Percentiles rank a stretch among this genome's conserved stretches.
These are phyloP conservation scores for Pseudorhombus dupliciocellatus DNA, from an alignment of 2,113 vertebrate genomes.

Conservation along the genomic window DNA sequence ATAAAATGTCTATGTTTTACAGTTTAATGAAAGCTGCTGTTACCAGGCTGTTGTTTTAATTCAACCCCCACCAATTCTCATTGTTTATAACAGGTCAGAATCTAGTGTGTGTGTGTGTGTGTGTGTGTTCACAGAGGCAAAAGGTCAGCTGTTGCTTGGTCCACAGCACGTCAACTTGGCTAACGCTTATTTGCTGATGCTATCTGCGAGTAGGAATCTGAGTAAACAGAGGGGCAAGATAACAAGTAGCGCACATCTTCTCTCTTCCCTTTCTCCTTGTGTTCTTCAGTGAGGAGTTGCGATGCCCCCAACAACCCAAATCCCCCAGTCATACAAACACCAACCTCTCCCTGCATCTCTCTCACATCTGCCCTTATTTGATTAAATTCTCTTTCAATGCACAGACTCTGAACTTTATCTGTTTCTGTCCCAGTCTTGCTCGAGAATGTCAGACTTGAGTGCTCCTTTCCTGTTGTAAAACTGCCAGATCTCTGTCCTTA, in stretches of 20 bases:
- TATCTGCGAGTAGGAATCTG: constrained; percentile 78
- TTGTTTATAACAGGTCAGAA: constrained; percentile 59
- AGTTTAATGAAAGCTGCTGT: constrained; percentile 16
- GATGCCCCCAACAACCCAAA: neutral
- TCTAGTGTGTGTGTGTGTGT: constrained; percentile 29
- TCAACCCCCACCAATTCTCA: constrained; percentile 8
- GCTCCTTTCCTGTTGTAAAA: constrained; percentile 65
- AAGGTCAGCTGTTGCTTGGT: constrained; percentile 60
- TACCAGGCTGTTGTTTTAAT: constrained; percentile 31
- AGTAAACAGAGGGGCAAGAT: constrained; percentile 78
- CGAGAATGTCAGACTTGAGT: constrained; percentile 56
- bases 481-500: constrained; percentile 57
- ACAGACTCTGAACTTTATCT: constrained; percentile 4
- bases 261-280: neutral
- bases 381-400: constrained; percentile 11
- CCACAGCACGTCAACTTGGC: constrained; percentile 64
- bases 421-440: constrained; percentile 3
- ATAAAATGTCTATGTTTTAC: neutral
- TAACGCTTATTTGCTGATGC: constrained; percentile 80
- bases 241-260: constrained; percentile 66
- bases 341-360: neutral
- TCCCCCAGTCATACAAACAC: constrained; percentile 1
- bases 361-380: constrained; percentile 1
- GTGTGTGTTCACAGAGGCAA: constrained; percentile 44
- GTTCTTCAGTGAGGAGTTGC: neutral